These are phyloP conservation scores for Aviceda subcristata DNA, from an alignment of 2,113 vertebrate species.

Conservation along the genomic window DNA sequence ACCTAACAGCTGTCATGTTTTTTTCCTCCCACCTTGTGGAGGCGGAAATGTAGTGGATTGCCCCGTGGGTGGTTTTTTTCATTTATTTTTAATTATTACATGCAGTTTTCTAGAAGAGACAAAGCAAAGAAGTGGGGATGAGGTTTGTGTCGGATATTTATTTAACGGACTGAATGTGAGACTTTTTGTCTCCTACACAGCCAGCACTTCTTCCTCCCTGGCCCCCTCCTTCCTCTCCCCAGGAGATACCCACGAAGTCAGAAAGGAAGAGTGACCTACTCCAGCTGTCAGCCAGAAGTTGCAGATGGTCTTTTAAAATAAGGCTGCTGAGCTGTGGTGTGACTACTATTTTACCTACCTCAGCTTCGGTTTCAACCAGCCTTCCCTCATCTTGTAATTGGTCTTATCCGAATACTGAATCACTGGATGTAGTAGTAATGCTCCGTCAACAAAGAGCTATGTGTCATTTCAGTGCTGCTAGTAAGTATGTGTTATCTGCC, in stretches of 20 bases:
- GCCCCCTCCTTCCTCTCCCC: neutral
- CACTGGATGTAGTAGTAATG: neutral
- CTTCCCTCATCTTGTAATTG: neutral
- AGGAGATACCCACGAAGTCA: neutral
- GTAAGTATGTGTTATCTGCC: neutral
- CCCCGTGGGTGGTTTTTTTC: neutral
- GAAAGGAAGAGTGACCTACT: neutral
- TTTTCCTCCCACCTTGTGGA: neutral
- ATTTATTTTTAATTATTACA: neutral
- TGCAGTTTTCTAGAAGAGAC: neutral
- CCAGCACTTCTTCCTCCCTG: neutral
- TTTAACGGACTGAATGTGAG: neutral
- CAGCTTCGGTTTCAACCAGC: neutral
- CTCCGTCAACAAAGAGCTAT: neutral
- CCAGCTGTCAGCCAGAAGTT: neutral
- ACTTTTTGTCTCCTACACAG: neutral
- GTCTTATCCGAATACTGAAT: neutral
- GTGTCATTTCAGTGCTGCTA: neutral
- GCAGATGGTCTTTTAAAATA: neutral
- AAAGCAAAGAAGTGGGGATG: neutral
- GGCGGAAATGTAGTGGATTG: neutral
- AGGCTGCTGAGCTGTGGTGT: neutral
- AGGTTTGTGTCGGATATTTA: neutral
- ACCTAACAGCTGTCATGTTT: neutral
- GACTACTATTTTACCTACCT: neutral